These are phyloP conservation scores for Cetonia aurata DNA, from an alignment of 2,888 invertebrate species.

Conservation along the genomic window DNA sequence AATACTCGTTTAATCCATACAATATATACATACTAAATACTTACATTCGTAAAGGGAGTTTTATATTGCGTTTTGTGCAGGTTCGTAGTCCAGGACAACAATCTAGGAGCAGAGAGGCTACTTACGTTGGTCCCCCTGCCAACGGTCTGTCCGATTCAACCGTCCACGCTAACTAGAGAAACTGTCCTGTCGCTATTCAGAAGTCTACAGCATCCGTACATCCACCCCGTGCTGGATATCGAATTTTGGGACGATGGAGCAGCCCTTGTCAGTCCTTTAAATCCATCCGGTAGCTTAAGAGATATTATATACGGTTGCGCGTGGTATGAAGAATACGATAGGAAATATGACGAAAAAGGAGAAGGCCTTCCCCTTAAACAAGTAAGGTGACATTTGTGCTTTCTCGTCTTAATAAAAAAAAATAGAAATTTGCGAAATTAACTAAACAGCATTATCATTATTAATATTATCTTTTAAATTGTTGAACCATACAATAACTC, in stretches of 20 bases:
- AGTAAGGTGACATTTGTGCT: conserved; percentile 50
- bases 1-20: too few species aligned
- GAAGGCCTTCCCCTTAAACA: conserved; percentile 61
- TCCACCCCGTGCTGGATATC: conserved; percentile 89
- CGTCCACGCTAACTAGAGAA: conserved; percentile 72
- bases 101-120: conserved; percentile 82
- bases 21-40: too few species aligned
- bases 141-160: conserved; percentile 76
- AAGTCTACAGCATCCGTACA: conserved; percentile 91
- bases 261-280: conserved; percentile 85
- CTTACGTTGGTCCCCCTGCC: conserved; percentile 79
- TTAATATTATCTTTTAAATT: too few species aligned
- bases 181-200: conserved; percentile 85
- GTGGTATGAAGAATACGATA: conserved; percentile 71
- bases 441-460: too few species aligned
- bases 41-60: too few species aligned
- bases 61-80: conserved; percentile 48
- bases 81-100: conserved; percentile 87
- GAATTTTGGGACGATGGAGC: conserved; percentile 80
- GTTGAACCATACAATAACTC: too few species aligned
- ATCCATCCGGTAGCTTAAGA: conserved; percentile 87
- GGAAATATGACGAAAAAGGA: conserved; percentile 59
- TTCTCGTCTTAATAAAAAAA: not conserved
- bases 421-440: too few species aligned
- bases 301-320: conserved; percentile 83